Conservation (phyloP, 2,888 invertebrate genomes). For the Marronus borbonicus region DNA sequence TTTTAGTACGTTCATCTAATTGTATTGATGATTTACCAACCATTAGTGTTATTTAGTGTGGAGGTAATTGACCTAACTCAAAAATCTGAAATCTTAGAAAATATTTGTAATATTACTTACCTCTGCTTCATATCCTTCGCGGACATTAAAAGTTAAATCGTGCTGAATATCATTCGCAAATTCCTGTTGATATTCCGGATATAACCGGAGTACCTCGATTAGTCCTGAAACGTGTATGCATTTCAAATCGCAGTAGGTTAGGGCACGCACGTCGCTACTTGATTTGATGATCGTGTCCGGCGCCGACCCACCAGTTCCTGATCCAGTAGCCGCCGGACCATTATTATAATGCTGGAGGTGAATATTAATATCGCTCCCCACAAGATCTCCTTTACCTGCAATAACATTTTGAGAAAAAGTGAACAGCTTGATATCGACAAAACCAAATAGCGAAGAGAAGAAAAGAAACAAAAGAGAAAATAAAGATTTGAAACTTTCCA, state of each 20-base stretch:
- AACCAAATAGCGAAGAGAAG: neutral
- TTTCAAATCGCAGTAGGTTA: constrained; percentile 97
- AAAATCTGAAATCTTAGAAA: neutral
- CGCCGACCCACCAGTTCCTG: constrained; percentile 67
- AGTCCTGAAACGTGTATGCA: constrained; percentile 93
- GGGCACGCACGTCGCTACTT: constrained; percentile 93
- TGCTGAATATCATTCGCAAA: constrained; percentile 96
- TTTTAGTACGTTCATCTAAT: neutral
- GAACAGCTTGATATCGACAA: neutral
- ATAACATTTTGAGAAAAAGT: constrained; percentile 48
- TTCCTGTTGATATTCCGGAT: constrained; percentile 95
- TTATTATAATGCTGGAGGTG: constrained; percentile 79
- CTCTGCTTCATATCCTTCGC: constrained; percentile 94
- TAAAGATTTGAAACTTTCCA: neutral
- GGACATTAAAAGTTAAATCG: constrained; percentile 93
- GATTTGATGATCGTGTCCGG: constrained; percentile 90
- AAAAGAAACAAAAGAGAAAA: neutral
- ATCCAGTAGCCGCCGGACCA: constrained; percentile 70
- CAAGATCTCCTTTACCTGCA: constrained; percentile 94
- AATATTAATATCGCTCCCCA: constrained; percentile 92
- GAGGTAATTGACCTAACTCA: neutral
- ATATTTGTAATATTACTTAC: constrained; percentile 66
- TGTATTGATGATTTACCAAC: neutral
- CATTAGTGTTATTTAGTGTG: neutral
- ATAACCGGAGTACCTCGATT: constrained; percentile 89